Percentiles rank a stretch among this genome's conserved stretches.
Evolutionary conservation across 2,888 invertebrate species (phyloP).

Genomic region (Blomia tropicalis): DNA sequence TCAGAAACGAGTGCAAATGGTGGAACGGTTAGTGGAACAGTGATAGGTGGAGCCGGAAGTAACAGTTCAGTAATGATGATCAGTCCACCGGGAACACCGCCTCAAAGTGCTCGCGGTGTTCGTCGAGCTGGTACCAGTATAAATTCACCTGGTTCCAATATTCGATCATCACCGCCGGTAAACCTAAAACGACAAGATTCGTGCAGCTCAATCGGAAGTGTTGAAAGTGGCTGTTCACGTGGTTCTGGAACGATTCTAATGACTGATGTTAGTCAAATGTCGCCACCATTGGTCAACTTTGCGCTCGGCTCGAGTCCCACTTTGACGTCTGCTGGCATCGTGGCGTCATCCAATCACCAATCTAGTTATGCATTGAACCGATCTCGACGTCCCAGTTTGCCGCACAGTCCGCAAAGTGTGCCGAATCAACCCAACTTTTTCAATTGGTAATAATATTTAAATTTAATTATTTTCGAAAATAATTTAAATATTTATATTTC

Average conservation of each 20-base stretch:
- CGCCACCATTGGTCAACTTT: constrained; percentile 31
- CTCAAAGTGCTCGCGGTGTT: not conserved
- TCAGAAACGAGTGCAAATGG: not conserved
- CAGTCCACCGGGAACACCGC: constrained; percentile 20
- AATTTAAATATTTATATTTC: not conserved
- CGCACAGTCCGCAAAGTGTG: not conserved
- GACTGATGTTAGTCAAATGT: constrained; percentile 26
- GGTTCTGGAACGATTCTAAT: constrained; percentile 18
- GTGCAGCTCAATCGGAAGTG: constrained; percentile 9
- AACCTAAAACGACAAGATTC: constrained; percentile 18
- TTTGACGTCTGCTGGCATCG: not conserved
- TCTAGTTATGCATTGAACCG: constrained; percentile 1
- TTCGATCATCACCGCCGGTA: not conserved
- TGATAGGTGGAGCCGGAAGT: not conserved
- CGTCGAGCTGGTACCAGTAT: not conserved
- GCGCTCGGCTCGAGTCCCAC: constrained; percentile 26
- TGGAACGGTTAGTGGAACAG: not conserved
- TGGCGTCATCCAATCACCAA: not conserved
- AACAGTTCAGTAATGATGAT: constrained; percentile 7
- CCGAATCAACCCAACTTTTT: not conserved
- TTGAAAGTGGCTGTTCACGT: constrained; percentile 17
- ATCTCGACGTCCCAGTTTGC: constrained; percentile 15
- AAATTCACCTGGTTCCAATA: not conserved
- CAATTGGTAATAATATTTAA: constrained; percentile 1
- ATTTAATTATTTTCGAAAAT: not conserved